Evolutionary conservation across 2,888 invertebrate species (phyloP).

Genomic region (Margaritifera margaritifera): DNA sequence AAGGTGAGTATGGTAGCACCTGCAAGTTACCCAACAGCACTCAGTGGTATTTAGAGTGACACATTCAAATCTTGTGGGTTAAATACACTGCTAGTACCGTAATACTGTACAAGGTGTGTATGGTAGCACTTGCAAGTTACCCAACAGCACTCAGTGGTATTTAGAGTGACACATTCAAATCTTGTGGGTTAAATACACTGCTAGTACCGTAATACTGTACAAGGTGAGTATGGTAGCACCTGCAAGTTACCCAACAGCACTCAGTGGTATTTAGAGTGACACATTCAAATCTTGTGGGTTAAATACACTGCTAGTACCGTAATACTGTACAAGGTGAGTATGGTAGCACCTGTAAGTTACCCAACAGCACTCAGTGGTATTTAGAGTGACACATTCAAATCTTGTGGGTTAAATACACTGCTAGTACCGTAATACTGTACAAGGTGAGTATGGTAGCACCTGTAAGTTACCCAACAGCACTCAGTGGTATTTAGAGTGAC

Average conservation of each 20-base stretch:
- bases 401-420: slow-evolving; percentile 87
- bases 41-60: no score
- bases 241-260: slow-evolving; percentile 78
- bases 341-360: slow-evolving; percentile 77
- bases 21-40: slow-evolving; percentile 74
- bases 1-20: no score
- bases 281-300: slow-evolving; percentile 91
- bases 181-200: slow-evolving; percentile 75
- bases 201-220: slow-evolving; percentile 93
- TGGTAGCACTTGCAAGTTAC: slow-evolving; percentile 79
- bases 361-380: slow-evolving; percentile 89
- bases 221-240: slow-evolving; percentile 79
- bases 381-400: slow-evolving; percentile 89
- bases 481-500: slow-evolving; percentile 31
- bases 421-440: no score
- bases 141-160: slow-evolving; percentile 89
- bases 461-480: no score
- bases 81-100: slow-evolving; percentile 75
- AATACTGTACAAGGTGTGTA: slow-evolving; percentile 22
- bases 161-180: slow-evolving; percentile 87
- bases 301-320: slow-evolving; percentile 74
- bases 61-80: slow-evolving; percentile 91
- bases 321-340: slow-evolving; percentile 43
- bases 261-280: slow-evolving; percentile 29
- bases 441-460: no score